These are phyloP conservation scores for Ceriagrion tenellum DNA, from an alignment of 2,888 invertebrate species.

Conservation along the genomic window DNA sequence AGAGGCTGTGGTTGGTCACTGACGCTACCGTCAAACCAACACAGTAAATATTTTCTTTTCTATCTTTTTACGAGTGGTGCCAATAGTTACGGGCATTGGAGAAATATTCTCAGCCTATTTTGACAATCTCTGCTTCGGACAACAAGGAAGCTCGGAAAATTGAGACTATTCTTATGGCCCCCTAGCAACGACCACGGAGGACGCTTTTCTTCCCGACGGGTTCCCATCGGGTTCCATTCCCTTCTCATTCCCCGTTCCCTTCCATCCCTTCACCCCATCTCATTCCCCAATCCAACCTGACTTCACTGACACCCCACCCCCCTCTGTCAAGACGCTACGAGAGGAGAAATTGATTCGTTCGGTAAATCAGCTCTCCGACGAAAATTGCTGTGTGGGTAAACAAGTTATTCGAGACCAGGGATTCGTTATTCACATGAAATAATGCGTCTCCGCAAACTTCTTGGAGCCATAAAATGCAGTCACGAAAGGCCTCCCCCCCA, in stretches of 20 bases:
- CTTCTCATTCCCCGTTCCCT: background rate
- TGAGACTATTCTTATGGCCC: too few species aligned
- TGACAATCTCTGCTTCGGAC: too few species aligned
- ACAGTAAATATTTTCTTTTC: too few species aligned
- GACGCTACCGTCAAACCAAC: too few species aligned
- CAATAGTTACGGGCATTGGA: too few species aligned
- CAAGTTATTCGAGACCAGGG: constrained; percentile 23
- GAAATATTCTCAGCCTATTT: too few species aligned
- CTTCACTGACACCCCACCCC: background rate
- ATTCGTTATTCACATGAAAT: constrained; percentile 1
- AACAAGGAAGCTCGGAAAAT: too few species aligned
- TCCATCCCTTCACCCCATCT: background rate
- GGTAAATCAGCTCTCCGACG: background rate
- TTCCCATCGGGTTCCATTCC: background rate
- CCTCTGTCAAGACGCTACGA: background rate
- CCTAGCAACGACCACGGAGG: too few species aligned
- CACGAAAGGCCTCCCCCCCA: background rate
- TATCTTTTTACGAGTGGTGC: too few species aligned
- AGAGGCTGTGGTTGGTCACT: too few species aligned
- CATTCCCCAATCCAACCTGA: too few species aligned
- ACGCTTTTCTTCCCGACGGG: too few species aligned
- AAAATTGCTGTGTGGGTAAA: background rate
- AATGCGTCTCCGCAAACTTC: background rate
- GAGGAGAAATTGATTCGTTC: constrained; percentile 12
- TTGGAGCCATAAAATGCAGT: background rate